Conservation (phyloP, 2,888 invertebrate genomes). For the Volucella inanis region DNA sequence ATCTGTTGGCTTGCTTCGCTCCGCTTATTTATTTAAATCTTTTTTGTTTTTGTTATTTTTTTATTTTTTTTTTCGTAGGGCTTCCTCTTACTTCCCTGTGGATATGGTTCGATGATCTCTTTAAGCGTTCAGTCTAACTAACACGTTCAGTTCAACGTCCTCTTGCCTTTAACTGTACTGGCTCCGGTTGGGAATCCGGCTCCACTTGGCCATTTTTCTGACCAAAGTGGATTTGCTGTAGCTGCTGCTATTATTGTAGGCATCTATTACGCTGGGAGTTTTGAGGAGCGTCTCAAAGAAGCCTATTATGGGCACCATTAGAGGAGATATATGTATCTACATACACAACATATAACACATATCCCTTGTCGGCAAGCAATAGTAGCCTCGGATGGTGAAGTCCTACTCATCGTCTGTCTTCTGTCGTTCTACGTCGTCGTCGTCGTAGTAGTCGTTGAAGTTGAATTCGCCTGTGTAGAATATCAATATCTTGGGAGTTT, state of each 20-base stretch:
- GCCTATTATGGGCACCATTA: conserved; percentile 73
- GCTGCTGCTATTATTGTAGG: conserved; percentile 18
- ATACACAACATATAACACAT: conserved; percentile 26
- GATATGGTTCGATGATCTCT: conserved; percentile 75
- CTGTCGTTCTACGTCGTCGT: conserved; percentile 40
- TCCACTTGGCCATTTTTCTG: conserved; percentile 49
- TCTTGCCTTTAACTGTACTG: conserved; percentile 10
- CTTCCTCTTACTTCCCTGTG: conserved; percentile 17
- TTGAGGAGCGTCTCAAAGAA: conserved; percentile 52
- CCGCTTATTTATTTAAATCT: conserved; percentile 62
- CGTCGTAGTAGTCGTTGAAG: too few species aligned
- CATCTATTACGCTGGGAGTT: conserved; percentile 1
- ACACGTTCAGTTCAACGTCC: conserved; percentile 74
- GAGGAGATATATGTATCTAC: conserved; percentile 45
- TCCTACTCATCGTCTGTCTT: conserved; percentile 53
- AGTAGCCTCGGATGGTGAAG: conserved; percentile 39
- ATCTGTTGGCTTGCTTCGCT: conserved; percentile 24
- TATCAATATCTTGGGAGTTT: conserved; percentile 71
- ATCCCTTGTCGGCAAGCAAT: conserved; percentile 59
- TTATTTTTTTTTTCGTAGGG: conserved; percentile 6
- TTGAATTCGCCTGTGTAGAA: conserved; percentile 62
- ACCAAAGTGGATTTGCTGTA: conserved; percentile 44
- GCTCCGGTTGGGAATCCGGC: background rate
- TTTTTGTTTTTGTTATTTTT: conserved; percentile 10
- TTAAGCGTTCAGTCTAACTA: conserved; percentile 60